Base-by-base conservation (phyloP, 2,888 invertebrate genomes). In the Phymatocera aterrima region DNA sequence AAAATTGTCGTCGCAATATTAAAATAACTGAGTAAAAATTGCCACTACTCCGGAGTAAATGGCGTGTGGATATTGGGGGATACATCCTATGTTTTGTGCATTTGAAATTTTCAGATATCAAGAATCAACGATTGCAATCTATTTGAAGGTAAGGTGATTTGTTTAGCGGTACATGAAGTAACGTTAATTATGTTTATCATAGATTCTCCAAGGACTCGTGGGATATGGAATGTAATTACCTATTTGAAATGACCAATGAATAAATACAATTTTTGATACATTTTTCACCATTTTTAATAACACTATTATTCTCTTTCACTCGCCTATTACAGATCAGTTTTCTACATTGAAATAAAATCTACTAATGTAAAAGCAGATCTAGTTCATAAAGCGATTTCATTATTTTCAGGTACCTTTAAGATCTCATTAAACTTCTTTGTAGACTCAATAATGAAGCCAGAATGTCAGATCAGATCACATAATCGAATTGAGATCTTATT, bases 191-290 rank as follows among this genome's bases (percentile, higher is more conserved):
- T 72, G 51, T 51, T 48, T 72, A 51, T 51, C 31, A 34, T 18
- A 72, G 72, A 72, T 72, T 48, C 72, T 37, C n/a, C 72, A 24
- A 72, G 72, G 34, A 72, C 72, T 72, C 51, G 31, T 18, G 51
- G 72, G 72, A 72, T 72, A 24, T 72, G 72, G 72, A 48, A 51
- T 72, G 72, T 72, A 72, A 48, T 51, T 48, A 8, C n/a, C n/a
- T n/a, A n/a, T 51, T 72, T 48, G 51, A 51, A 34, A 48, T 72
- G 72, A 51, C 4, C n/a, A n/a, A n/a, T n/a, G n/a, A 72, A 72
- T 72, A 72, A 72, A 72, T 51, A 72, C 51, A 18, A 51, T 24
- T 43, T 65, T 65, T 24, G 24, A 43, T 65, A 65, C 40, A 31
- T 21, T 70, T 46, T 28, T 34, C 51, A 5, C 12, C 21, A 34